Base-by-base conservation (phyloP, 1,140 invertebrate genomes). In the Sarcophaga bullata region DNA sequence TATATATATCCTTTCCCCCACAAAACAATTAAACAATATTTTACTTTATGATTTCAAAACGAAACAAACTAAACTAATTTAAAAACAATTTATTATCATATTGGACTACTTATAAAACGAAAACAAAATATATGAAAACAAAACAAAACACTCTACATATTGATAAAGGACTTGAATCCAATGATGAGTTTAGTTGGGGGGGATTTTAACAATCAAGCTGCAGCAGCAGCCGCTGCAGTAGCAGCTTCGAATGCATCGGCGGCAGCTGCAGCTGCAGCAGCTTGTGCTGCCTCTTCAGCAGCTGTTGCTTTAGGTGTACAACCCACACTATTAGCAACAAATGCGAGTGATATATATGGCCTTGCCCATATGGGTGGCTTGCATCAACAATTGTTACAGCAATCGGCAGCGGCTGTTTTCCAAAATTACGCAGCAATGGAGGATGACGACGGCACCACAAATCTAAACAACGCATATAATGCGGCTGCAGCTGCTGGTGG, bases 101-200 rank as follows among this genome's bases (percentile, higher is more conserved):
- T 58, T 68, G 62, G 54, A 58, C 54, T 58, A 58, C 46, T 73
- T 73, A 76, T 11, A 54, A 83, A 81, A 82, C 52, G 81, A 81
- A 73, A 80, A 47, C n/a, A n/a, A n/a, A n/a, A 46, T 15, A 25
- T 17, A 76, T 76, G 10, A 19, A 49, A 37, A 37, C 25, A 46
- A 68, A 48, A 58, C 76, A 62, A 37, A 72, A 68, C 54, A 48
- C 19, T 73, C 58, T 75, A n/a, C 50, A 47, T 54, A 82, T 17
- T 50, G 50, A 75, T 73, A 81, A 86, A 90, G 89, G 88, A 90
- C 84, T 87, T 90, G 83, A 89, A 89, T 90, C 86, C 89, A 54
- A 90, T 90, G 88, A 89, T 90, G 88, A 90, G 87, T 84, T 85
- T 90, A 86, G 89, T 90, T 85, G 88, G 88, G 85, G 88, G 88